These are phyloP conservation scores for Melitaea cinxia DNA, from an alignment of 1,140 invertebrate species.

Conservation along the genomic window DNA sequence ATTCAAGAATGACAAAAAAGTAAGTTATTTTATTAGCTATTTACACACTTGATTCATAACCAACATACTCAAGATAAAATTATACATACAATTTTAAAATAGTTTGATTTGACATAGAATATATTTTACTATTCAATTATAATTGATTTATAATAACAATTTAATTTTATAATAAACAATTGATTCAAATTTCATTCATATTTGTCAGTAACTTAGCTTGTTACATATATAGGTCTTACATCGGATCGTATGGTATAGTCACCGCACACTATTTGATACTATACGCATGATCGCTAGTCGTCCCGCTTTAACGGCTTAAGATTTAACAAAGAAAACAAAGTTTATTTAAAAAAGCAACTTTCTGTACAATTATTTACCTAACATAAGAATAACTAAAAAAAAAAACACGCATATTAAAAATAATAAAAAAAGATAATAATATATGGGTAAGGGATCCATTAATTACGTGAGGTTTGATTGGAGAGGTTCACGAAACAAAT, in stretches of 20 bases:
- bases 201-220: background rate
- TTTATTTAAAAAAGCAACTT: background rate
- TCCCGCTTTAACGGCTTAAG: too few relatives aligned
- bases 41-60: background rate
- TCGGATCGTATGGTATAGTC: background rate
- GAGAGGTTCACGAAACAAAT: too few relatives aligned
- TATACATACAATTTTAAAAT: background rate
- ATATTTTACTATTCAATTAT: background rate
- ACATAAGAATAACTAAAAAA: too few relatives aligned
- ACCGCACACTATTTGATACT: background rate
- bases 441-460: too few relatives aligned
- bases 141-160: background rate
- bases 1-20: background rate
- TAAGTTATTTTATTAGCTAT: background rate
- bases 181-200: background rate
- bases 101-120: background rate
- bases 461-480: too few relatives aligned
- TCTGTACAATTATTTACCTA: background rate
- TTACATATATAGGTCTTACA: conserved; percentile 1
- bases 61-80: background rate
- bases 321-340: too few relatives aligned
- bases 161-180: background rate
- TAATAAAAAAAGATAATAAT: too few relatives aligned
- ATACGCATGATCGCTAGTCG: conserved; percentile 1
- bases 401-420: too few relatives aligned